Evolutionary conservation across 2,888 invertebrate genomes (phyloP), one percentile per base, ranked within the genome.

Genomic region (Dysmachus trigonus): DNA sequence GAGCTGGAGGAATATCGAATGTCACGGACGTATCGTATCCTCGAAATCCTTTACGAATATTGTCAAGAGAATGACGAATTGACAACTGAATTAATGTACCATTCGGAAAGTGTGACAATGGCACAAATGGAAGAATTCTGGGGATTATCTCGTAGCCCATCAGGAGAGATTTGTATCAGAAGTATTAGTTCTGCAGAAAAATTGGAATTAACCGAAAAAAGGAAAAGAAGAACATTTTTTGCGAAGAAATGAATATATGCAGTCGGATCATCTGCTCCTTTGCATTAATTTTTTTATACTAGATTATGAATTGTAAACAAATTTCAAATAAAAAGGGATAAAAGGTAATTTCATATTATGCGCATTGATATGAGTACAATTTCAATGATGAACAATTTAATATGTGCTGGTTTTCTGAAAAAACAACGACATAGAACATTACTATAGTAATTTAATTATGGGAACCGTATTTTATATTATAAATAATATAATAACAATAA

Each of bases 41-140:
- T 47, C 30, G 47, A 77, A 77, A 77, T 77, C 77, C 77, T 77
- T 77, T 27, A 15, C 38, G 77, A 77, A 30, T 41, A 77, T 77
- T 77, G 77, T 77, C 77, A 77, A 77, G 31, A 22, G 47, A 77
- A 77, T 81, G 81, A 81, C 62, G 53, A 81, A 81, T 81, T 81
- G 81, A 81, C 81, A 81, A 53, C 81, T 81, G 62, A 81, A 81
- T 81, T 81, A 81, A 81, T 81, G 53, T 81, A 33, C 31, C 53
- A 30, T 81, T 81, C 62, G 10, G 47, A 62, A 27, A 18, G n/a
- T 31, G 22, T 62, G 47, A 62, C 62, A 81, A 81, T 62, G 33
- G 47, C 35, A 81, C 33, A 81, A 81, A 81, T 53, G 53, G 33
- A 33, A 33, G 33, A 31, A 27, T 53, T 53, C 30, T 13, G 30